phyloP scores from a whole-genome alignment of 2,113 vertebrate species.

The Uria lomvia region DNA sequence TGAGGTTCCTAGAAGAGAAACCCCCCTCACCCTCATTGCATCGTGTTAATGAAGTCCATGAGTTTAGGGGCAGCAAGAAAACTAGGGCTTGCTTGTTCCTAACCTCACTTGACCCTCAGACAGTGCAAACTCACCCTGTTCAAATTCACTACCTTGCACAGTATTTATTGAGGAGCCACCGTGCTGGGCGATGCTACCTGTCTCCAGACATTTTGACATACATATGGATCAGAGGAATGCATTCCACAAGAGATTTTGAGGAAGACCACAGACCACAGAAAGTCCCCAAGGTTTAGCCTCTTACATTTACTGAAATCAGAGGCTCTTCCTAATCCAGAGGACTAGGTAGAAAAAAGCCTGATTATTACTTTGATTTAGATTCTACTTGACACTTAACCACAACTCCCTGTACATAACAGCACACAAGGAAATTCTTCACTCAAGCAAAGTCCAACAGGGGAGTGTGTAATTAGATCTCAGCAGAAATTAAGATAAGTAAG shows the following conservation, averaged over 20 bases:
- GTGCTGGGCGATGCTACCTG: rapidly evolving
- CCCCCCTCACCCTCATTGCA: not conserved
- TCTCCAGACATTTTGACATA: not conserved
- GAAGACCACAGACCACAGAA: not conserved
- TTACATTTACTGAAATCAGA: not conserved
- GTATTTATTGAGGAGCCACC: not conserved
- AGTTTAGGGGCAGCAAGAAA: not conserved
- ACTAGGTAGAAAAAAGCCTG: not conserved
- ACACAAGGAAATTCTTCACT: not conserved
- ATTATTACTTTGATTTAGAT: constrained; percentile 11
- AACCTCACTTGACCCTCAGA: not conserved
- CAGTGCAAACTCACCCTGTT: not conserved
- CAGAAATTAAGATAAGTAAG: not conserved
- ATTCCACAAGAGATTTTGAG: not conserved
- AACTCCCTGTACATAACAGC: not conserved
- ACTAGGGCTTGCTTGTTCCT: not conserved
- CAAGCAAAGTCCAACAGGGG: not conserved
- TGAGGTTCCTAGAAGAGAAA: not conserved
- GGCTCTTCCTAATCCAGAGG: not conserved
- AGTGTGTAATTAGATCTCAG: not conserved
- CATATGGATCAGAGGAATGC: not conserved
- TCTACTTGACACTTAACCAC: not conserved
- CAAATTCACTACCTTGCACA: not conserved
- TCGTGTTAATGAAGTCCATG: not conserved
- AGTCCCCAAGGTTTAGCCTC: not conserved